Base-by-base conservation (phyloP, 2,888 invertebrate species). In the Perithous albicinctus region DNA sequence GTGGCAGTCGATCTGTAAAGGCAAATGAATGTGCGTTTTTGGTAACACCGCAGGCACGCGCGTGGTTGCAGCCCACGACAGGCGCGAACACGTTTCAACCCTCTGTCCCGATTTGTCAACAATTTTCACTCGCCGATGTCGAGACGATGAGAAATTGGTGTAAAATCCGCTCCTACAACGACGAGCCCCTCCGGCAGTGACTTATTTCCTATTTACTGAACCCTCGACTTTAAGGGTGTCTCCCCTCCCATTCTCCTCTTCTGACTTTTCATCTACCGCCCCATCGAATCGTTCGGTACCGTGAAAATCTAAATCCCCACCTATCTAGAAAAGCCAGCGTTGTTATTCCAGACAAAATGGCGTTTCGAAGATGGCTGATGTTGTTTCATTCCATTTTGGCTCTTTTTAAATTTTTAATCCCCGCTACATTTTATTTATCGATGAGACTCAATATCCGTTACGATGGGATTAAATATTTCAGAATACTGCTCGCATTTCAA, bases 181-280 rank as follows among this genome's bases (percentile, higher is more conserved):
- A 86, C 88, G 67, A 81, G 82, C 89, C 91, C 90, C 91, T 90
- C 89, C 89, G 92, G 91, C 92, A 87, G 86, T 88, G 87, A 91
- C 92, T 92, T 91, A 92, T 92, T 92, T 92, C 92, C 92, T 91
- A 91, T 91, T 92, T 92, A 90, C 81, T 76, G n/a, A 81, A 85
- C 86, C 78, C 86, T 87, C 86, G 73, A 75, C 72, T 78, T 81
- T 80, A 78, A 51, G 85, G 83, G 82, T 86, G n/a, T 20, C 23
- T 43, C 54, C 64, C 51, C 64, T 23, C 32, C 64, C 73, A n/a
- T n/a, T n/a, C n/a, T n/a, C 63, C 15, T 8, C 12, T 70, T 75
- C 64, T 66, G 69, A 78, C 61, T 78, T 81, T 82, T 85, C 87
- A 85, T 83, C 79, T 59, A 61, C 66, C 70, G 61, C 74, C 67